phyloP scores from a whole-genome alignment of 1,140 invertebrate genomes.

The Marisa cornuarietis region DNA sequence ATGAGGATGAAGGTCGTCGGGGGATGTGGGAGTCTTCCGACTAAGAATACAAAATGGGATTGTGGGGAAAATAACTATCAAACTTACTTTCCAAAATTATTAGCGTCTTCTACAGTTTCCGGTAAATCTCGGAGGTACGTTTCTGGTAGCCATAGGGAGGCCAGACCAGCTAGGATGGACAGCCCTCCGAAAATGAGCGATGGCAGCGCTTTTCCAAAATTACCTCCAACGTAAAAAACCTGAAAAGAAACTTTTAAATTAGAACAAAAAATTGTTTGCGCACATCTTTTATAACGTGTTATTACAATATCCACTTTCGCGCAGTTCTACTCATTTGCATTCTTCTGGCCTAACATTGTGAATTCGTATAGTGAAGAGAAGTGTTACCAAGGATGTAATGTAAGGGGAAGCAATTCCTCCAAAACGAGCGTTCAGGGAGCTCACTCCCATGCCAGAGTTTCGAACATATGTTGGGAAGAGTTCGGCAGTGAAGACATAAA shows the following conservation, averaged over 20 bases:
- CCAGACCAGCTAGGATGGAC: constrained; percentile 68
- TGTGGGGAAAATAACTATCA: not conserved
- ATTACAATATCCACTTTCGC: no score
- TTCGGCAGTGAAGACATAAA: constrained; percentile 84
- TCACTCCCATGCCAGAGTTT: constrained; percentile 82
- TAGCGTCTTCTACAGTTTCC: constrained; percentile 70
- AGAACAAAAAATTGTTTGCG: no score
- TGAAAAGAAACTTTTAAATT: constrained; percentile 35
- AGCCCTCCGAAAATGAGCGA: constrained; percentile 71
- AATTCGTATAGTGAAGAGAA: no score
- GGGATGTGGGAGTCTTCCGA: no score
- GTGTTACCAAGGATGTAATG: constrained; percentile 49
- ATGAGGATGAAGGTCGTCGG: no score
- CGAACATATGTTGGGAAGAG: constrained; percentile 87
- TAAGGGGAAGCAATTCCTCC: constrained; percentile 80
- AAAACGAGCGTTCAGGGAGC: constrained; percentile 80
- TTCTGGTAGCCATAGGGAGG: constrained; percentile 70
- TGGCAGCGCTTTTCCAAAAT: constrained; percentile 62
- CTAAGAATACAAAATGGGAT: not conserved
- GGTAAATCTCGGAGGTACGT: constrained; percentile 69
- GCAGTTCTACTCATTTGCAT: no score
- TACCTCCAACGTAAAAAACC: constrained; percentile 64
- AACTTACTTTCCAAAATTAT: constrained; percentile 42
- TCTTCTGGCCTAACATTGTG: no score
- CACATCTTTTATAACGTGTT: no score